phyloP scores from a whole-genome alignment of 2,888 invertebrate genomes.

The Synergus japonicus region DNA sequence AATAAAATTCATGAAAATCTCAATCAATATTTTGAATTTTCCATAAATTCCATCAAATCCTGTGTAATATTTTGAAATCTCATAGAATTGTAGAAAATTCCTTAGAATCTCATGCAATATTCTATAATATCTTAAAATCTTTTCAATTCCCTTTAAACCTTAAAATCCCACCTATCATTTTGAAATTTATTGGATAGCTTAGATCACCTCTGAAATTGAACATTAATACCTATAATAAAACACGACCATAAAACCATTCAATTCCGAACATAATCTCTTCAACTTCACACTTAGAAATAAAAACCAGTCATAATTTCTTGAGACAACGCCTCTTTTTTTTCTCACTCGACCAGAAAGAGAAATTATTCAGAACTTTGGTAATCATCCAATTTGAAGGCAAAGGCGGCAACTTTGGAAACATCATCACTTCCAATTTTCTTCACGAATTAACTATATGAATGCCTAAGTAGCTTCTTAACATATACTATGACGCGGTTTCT shows the following conservation, averaged over 20 bases:
- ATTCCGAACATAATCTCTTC: constrained; percentile 22
- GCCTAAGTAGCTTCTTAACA: constrained; percentile 32
- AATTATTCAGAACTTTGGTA: constrained; percentile 26
- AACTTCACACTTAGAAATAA: constrained; percentile 23
- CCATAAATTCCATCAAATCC: no score
- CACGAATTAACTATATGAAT: constrained; percentile 35
- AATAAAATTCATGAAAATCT: no score
- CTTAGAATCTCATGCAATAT: no score
- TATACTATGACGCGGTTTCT: constrained; percentile 20
- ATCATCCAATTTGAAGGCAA: constrained; percentile 38
- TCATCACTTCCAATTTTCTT: constrained; percentile 39
- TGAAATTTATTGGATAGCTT: background rate
- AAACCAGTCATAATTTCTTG: constrained; percentile 49
- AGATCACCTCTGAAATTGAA: background rate
- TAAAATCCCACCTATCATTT: background rate
- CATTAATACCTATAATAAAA: constrained; percentile 35
- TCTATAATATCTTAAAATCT: no score
- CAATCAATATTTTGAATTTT: no score
- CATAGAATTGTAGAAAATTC: no score
- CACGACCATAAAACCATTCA: background rate
- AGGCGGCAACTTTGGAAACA: constrained; percentile 18
- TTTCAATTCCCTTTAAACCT: no score
- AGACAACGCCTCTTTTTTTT: constrained; percentile 50
- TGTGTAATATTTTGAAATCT: no score
- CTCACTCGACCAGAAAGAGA: constrained; percentile 27